These are phyloP conservation scores for Venusia cambrica DNA, from an alignment of 2,888 invertebrate genomes.

Conservation along the genomic window DNA sequence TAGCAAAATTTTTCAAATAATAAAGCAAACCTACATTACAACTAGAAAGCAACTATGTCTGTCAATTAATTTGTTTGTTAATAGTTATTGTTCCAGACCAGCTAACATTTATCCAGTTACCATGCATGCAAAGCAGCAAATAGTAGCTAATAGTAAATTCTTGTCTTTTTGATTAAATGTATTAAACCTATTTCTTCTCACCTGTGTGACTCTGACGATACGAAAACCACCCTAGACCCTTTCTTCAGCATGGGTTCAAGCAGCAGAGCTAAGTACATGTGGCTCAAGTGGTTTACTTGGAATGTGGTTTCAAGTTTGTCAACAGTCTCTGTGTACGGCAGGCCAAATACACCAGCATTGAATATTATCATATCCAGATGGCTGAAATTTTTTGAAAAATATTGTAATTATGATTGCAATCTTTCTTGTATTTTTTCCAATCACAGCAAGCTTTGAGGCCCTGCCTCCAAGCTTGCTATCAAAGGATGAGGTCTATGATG, in stretches of 20 bases:
- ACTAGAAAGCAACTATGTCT: no score
- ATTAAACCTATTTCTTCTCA: conserved; percentile 43
- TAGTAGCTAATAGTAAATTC: conserved; percentile 8
- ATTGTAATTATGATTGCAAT: no score
- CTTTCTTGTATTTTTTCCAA: no score
- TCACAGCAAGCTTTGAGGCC: no score
- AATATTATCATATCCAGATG: conserved; percentile 87
- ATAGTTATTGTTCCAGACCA: no score
- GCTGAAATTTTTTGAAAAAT: conserved; percentile 56
- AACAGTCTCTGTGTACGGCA: conserved; percentile 85
- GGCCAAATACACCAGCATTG: conserved; percentile 91
- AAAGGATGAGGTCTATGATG: no score
- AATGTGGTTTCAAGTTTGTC: conserved; percentile 90
- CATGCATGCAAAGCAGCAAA: no score
- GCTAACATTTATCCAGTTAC: no score
- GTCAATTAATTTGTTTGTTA: no score
- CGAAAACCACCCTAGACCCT: conserved; percentile 88
- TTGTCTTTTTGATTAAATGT: conserved; percentile 9
- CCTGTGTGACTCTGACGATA: conserved; percentile 95
- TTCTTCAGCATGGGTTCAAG: conserved; percentile 85
- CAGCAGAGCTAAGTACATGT: conserved; percentile 89
- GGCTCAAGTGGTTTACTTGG: conserved; percentile 93
- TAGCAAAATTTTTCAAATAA: no score
- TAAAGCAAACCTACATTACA: no score
- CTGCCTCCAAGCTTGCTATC: no score